Base-by-base conservation (phyloP, 37 sponge, comb jelly and placozoan species). In the Haliclona indistincta region DNA sequence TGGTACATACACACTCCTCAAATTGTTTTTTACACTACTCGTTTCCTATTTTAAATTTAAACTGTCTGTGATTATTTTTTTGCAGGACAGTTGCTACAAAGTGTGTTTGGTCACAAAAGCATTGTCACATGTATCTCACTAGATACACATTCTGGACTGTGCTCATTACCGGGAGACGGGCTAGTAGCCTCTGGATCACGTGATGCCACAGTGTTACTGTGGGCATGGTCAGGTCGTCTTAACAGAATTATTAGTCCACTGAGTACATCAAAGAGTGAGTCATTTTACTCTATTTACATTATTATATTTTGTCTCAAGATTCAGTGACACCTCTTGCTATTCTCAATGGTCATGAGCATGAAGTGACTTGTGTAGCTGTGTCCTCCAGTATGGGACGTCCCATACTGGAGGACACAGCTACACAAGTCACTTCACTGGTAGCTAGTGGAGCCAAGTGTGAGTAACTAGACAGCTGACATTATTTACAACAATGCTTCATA, bases 141-240 rank as follows among this genome's bases (percentile, higher is more conserved):
- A 71, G 78, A 65, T 44, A 68, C 69, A 38, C 74, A 85, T 53
- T n/a, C 34, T 29, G 86, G 91, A 0, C 62, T 85, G 17, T 72
- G 67, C 30, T 72, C 86, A 13, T 35, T 1, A 34, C 39, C 54
- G 2, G 88, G 79, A 30, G 78, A 66, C 40, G 89, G 86, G 1
- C 56, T 93, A 28, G 68, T 93, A 30, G 90, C 74, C 37, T 63
- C 91, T 38, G 95, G 95, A 23, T 94, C 95, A 53, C 81, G 79
- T 68, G 95, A 94, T 75, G 85, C 86, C 52, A 94, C 95, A 20
- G 88, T 94, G 63, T 72, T 91, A 67, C 70, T 94, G 32, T 94
- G 95, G 95, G 61, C 68, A 60, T 94, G 91, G 91, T 81, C 55
- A 61, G 91, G 87, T 1, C 70, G 63, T 54, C 29, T 39, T 26